Conservation (phyloP, 2,797 vertebrate genomes). For the Trematomus bernacchii region DNA sequence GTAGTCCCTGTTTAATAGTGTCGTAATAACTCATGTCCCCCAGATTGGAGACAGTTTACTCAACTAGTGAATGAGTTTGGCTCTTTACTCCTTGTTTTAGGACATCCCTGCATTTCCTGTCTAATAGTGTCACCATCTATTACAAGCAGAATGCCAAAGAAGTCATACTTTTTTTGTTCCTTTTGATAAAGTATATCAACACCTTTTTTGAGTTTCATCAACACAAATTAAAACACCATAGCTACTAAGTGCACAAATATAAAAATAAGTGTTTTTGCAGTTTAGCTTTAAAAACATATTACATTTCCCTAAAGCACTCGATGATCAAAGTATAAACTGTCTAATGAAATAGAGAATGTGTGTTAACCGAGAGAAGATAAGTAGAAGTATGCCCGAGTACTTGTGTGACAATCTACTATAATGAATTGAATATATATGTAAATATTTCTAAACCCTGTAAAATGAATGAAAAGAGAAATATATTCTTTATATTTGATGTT, state of each 20-base stretch:
- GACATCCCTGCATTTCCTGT: not conserved
- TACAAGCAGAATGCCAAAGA: not conserved
- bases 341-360: not conserved
- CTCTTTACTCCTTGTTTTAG: not conserved
- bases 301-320: not conserved
- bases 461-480: not conserved
- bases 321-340: not conserved
- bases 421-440: not conserved
- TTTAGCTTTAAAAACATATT: not conserved
- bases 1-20: conserved; percentile 41
- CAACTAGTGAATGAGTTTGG: not conserved
- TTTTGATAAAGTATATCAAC: not conserved
- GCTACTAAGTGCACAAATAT: not conserved
- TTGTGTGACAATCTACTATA: not conserved
- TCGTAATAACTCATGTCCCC: not conserved
- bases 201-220: not conserved
- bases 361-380: not conserved
- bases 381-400: not conserved
- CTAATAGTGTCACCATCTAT: not conserved
- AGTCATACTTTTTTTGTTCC: not conserved
- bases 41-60: not conserved
- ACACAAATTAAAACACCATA: not conserved
- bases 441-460: not conserved
- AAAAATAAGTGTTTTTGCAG: not conserved
- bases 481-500: not conserved